Conservation (phyloP, 1,140 invertebrate species). For the Drosophila repletoides region DNA sequence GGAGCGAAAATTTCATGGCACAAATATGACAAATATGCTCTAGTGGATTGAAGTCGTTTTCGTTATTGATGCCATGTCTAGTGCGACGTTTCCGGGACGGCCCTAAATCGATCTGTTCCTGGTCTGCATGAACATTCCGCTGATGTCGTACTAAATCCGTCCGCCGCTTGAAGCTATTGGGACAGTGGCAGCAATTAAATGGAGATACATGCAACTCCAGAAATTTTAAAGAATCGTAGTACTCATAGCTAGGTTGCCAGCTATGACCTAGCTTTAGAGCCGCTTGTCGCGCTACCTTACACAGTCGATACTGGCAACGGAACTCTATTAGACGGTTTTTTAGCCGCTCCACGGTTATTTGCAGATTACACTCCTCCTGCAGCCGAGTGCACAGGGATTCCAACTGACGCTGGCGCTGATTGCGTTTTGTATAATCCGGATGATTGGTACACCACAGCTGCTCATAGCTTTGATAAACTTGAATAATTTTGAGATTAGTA, state of each 20-base stretch:
- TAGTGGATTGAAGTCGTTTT: no score
- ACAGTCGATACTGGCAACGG: constrained; percentile 65
- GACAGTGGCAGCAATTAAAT: constrained; percentile 52
- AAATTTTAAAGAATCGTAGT: constrained; percentile 56
- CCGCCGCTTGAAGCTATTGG: constrained; percentile 51
- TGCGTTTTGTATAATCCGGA: constrained; percentile 68
- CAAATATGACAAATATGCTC: constrained; percentile 74
- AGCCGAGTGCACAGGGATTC: constrained; percentile 57
- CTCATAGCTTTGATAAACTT: constrained; percentile 58
- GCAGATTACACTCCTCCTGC: constrained; percentile 66
- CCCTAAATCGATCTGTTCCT: no score
- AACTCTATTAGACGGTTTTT: constrained; percentile 69
- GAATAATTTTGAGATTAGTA: constrained; percentile 69
- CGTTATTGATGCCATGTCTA: no score
- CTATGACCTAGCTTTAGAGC: constrained; percentile 22
- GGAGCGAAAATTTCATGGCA: constrained; percentile 64
- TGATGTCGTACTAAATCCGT: constrained; percentile 55
- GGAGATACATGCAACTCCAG: constrained; percentile 67
- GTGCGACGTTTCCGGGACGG: no score
- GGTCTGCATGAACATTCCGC: constrained; percentile 52
- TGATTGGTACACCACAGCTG: constrained; percentile 70
- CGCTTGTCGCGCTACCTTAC: constrained; percentile 50
- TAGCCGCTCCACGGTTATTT: constrained; percentile 58
- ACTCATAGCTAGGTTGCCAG: constrained; percentile 59
- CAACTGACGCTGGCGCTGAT: constrained; percentile 51